Conservation (phyloP, 2,797 vertebrate genomes). For the Vireo griseus region DNA sequence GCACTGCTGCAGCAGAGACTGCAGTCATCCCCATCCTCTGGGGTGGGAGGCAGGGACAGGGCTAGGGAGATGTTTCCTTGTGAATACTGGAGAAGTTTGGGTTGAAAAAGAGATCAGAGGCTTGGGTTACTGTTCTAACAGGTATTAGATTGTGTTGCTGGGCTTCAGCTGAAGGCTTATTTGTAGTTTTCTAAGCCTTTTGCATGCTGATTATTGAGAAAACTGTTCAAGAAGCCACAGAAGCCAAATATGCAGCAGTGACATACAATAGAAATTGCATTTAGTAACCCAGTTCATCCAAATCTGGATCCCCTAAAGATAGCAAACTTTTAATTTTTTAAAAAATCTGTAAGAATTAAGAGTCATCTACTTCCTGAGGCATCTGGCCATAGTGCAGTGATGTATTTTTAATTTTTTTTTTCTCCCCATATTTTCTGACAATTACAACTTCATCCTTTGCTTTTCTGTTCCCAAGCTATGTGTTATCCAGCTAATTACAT, state of each 20-base stretch:
- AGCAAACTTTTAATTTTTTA: not conserved
- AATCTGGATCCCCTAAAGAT: not conserved
- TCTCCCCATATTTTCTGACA: not conserved
- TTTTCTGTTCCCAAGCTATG: not conserved
- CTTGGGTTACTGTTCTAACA: not conserved
- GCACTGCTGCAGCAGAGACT: not conserved
- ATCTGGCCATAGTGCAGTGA: not conserved
- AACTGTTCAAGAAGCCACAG: not conserved
- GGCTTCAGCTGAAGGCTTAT: not conserved
- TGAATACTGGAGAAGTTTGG: not conserved
- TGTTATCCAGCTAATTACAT: not conserved
- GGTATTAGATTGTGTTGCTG: not conserved
- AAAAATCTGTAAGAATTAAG: not conserved
- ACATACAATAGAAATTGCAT: not conserved
- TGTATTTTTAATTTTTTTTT: accelerated
- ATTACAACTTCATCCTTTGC: not conserved
- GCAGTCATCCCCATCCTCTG: not conserved
- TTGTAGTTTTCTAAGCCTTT: not conserved
- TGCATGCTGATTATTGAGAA: not conserved
- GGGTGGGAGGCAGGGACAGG: not conserved
- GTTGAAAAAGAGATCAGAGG: not conserved
- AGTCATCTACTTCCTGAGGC: not conserved
- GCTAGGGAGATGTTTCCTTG: not conserved
- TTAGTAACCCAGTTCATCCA: not conserved
- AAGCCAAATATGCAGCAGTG: not conserved